These are phyloP conservation scores for Megalopta genalis DNA, from an alignment of 1,140 invertebrate genomes.

Conservation along the genomic window DNA sequence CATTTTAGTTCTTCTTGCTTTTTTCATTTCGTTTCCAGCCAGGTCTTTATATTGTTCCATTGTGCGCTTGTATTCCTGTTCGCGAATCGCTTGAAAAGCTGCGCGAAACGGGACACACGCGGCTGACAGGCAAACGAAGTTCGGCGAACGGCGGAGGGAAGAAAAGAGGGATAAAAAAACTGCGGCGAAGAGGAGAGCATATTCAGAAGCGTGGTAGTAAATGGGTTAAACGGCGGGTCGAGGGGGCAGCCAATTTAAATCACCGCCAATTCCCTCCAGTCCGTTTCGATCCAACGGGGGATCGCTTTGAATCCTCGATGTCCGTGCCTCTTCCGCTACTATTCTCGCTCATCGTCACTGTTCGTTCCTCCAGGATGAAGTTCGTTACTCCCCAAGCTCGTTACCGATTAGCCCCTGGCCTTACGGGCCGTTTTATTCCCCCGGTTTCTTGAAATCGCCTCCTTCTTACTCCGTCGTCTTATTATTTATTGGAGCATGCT, in stretches of 20 bases:
- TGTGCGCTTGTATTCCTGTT: no score
- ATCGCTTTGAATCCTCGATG: constrained; percentile 44
- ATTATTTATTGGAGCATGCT: no score
- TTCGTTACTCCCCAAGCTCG: background rate
- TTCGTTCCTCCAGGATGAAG: background rate
- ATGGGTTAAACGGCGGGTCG: constrained; percentile 65
- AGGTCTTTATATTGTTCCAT: no score
- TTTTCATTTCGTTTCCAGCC: no score
- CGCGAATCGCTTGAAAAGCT: no score
- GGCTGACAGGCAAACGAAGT: constrained; percentile 53
- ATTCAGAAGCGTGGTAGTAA: constrained; percentile 55
- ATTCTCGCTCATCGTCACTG: no score
- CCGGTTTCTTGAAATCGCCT: no score
- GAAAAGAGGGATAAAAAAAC: no score
- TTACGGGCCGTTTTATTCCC: no score
- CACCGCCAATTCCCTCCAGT: constrained; percentile 55
- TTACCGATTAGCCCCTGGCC: no score
- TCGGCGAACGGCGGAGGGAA: constrained; percentile 3
- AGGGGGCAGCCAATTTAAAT: constrained; percentile 69
- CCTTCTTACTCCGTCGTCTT: no score
- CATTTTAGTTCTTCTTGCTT: no score
- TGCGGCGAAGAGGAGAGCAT: constrained; percentile 5
- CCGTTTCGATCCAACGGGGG: constrained; percentile 49
- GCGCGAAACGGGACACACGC: constrained; percentile 53
- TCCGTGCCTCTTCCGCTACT: constrained; percentile 15